Evolutionary conservation across 2,797 vertebrate species (phyloP).

Genomic region (Takifugu rubripes): DNA sequence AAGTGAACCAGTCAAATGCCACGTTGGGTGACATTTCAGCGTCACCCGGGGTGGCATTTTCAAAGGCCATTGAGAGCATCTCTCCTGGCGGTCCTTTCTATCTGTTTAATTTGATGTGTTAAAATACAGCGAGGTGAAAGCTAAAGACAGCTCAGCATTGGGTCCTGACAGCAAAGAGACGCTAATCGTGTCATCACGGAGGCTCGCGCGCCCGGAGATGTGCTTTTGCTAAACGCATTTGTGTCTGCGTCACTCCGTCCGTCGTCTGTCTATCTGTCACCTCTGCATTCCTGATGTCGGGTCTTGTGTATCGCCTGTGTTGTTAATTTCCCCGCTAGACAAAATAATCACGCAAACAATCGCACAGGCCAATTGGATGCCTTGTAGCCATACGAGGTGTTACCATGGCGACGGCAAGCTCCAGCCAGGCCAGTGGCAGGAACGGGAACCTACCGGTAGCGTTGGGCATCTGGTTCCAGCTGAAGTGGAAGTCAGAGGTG

Average conservation of each 20-base stretch:
- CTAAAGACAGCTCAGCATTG: background rate
- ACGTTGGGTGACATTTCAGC: background rate
- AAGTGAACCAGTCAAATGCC: background rate
- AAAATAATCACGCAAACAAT: conserved; percentile 16
- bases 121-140: no score
- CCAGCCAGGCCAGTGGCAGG: conserved; percentile 36
- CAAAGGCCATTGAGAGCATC: conserved; percentile 21
- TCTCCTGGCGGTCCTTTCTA: background rate
- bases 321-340: no score
- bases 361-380: conserved; percentile 21
- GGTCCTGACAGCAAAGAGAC: background rate
- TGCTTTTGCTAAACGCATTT: no score
- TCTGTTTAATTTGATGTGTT: conserved; percentile 1
- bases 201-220: no score
- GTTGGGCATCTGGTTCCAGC: conserved; percentile 98
- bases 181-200: background rate
- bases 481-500: conserved; percentile 94
- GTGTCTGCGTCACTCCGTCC: no score
- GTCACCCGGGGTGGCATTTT: conserved; percentile 17
- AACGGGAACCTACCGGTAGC: conserved; percentile 84
- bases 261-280: no score
- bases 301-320: no score
- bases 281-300: no score
- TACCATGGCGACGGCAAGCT: conserved; percentile 58
- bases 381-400: conserved; percentile 42